Base-by-base conservation (phyloP, 2,113 vertebrate species). In the Crotalus viridis region DNA sequence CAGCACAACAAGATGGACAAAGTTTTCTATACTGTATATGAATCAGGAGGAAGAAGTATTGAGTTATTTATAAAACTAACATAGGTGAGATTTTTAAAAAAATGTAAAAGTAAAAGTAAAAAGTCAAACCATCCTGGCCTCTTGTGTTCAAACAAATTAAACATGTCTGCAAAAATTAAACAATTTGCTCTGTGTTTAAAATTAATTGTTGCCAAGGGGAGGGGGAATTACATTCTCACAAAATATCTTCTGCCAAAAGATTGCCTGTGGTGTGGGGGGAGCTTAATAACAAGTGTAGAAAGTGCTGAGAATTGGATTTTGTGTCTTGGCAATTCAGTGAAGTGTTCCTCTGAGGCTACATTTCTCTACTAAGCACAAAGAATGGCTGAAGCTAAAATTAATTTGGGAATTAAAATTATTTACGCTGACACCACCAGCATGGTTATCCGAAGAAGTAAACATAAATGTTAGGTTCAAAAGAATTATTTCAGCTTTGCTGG, bases 301-400 rank as follows among this genome's bases (percentile, higher is more conserved):
- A 91, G 24, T 85, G 90, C 90, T 85, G 90, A 91, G 90, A 91
- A 74, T 39, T 46, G 39, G 39, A 46, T 39, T 91, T 85, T 91
- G 90, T 91, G 52, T 24, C 12, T 85, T 91, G 90, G 52, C 90
- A 91, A 54, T 54, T 54, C 33, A 56, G 12, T 56, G 74, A 85
- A 91, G 69, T 56, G 52, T 43, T 56, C 69, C 90, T 85, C 69
- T 57, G 90, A 54, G 69, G n/a, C n/a, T 91, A 74, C 69, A 56
- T 91, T 91, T 56, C 89, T 90, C 64, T 90, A 54, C 22, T 81
- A 91, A 85, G 90, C 90, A 91, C 69, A 85, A 85, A 85, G 39
- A 85, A 85, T 39, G 81, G 52, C 74, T 85, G 52, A 91, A 91
- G 52, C 90, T 85, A 9, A 56, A 91, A 91, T 91, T 91, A 91